phyloP scores from a whole-genome alignment of 2,113 vertebrate genomes.

The Mohoua ochrocephala region DNA sequence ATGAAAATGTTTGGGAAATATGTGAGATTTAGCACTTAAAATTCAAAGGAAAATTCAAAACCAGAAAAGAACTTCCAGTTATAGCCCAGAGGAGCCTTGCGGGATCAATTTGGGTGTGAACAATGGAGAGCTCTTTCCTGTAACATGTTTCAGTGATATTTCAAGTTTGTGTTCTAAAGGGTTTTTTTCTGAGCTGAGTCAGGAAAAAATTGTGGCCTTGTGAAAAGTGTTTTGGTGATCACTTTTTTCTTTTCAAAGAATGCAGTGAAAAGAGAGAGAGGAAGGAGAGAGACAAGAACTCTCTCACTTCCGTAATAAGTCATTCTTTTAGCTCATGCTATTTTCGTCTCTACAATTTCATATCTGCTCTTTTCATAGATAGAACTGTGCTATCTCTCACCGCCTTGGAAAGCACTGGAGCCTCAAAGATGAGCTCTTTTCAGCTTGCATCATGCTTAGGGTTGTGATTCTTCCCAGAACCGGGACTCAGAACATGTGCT shows the following conservation, averaged over 20 bases:
- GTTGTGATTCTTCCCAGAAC: not conserved
- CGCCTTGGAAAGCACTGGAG: not conserved
- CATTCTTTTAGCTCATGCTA: not conserved
- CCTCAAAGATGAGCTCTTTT: not conserved
- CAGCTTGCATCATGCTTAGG: not conserved
- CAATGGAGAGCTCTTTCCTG: not conserved
- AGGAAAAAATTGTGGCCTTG: not conserved
- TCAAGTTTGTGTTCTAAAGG: not conserved
- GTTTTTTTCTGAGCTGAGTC: fast-evolving
- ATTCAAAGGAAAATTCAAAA: not conserved
- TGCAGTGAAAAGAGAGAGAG: not conserved
- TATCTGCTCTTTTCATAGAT: conserved; percentile 8
- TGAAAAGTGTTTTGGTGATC: not conserved
- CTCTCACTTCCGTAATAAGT: not conserved
- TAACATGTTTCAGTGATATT: not conserved
- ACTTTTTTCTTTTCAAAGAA: not conserved
- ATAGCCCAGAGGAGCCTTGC: not conserved
- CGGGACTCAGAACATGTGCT: not conserved
- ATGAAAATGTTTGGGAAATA: not conserved
- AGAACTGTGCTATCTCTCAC: not conserved
- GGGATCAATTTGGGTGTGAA: not conserved
- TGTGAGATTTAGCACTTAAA: not conserved
- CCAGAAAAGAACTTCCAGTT: not conserved
- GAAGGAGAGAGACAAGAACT: not conserved
- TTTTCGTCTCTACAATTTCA: conserved; percentile 8